Percentiles rank a stretch among this genome's conserved stretches.
These are phyloP conservation scores for Sogatella furcifera DNA, from an alignment of 1,140 invertebrate species.

Conservation along the genomic window DNA sequence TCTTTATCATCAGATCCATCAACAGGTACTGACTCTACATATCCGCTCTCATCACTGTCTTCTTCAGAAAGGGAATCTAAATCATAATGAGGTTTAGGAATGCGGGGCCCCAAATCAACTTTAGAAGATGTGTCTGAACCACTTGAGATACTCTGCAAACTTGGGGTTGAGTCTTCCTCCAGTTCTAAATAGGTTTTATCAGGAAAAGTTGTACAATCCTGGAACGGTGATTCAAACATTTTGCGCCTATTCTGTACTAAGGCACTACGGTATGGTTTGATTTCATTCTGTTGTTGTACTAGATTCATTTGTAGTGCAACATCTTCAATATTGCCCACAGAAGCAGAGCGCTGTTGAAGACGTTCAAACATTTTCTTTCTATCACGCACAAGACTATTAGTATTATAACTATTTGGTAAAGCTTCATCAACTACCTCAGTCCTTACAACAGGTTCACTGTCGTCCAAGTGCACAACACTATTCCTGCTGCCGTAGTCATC, in stretches of 20 bases:
- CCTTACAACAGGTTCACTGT: too few species aligned
- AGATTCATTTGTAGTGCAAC: too few species aligned
- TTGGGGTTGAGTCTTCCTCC: constrained; percentile 25
- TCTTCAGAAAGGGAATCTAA: constrained; percentile 24
- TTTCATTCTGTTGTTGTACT: neutral
- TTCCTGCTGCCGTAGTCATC: too few species aligned
- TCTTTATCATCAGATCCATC: constrained; percentile 21
- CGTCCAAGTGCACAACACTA: too few species aligned
- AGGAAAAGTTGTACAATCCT: neutral
- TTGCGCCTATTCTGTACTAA: constrained; percentile 18
- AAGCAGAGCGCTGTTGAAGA: neutral
- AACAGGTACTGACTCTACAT: constrained; percentile 18
- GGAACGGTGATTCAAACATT: constrained; percentile 15
- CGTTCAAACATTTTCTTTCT: constrained; percentile 19
- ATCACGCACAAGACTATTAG: constrained; percentile 17
- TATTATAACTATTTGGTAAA: constrained; percentile 11
- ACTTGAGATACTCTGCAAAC: constrained; percentile 25
- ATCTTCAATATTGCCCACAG: too few species aligned
- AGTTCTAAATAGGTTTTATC: constrained; percentile 13
- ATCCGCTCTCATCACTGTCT: constrained; percentile 26
- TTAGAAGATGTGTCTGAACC: constrained; percentile 17
- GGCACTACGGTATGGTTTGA: neutral
- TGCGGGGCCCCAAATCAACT: neutral
- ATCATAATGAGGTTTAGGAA: constrained; percentile 13
- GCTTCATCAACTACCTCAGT: neutral